Evolutionary conservation across 2,888 invertebrate genomes (phyloP), one percentile per base, ranked within the genome.

Genomic region (Leptinotarsa rubiginosa): DNA sequence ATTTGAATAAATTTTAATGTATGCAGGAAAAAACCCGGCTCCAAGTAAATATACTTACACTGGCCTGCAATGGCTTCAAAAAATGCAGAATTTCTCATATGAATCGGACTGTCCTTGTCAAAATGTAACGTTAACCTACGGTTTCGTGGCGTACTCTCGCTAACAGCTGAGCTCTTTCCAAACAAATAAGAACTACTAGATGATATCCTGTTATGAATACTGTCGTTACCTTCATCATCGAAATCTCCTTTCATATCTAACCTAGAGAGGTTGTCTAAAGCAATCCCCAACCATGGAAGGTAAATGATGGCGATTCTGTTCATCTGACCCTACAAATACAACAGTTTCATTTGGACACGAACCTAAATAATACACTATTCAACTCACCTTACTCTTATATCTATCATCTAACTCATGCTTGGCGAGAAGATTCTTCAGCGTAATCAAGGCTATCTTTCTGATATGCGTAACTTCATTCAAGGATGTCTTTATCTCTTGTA

Each of bases 401-500:
- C 98, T 91, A 86, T 96, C 95, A 87, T 99, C 98, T 84, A 96
- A 91, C 84, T 97, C 95, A 87, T 99, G 98, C 86, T 99, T 99
- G 12, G 96, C 96, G 81, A 99, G 88, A 77, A 97, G 89, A 86
- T 97, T 96, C 75, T 97, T 91, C 25, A 98, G 89, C 16, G 95
- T 93, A 52, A 90, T 89, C 75, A 99, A 90, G 0, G 97, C 96
- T 66, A 92, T 90, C 77, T 94, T 93, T 1, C 98, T 91, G 79
- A 96, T 94, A 77, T 95, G 94, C 0, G 94, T 91, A 22, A 95
- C 92, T 87, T 97, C 97, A 79, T 95, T 94, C 7, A 99, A 90
- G 0, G 97, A 94, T 70, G 93, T 92, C 85, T 94, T 94, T 10
- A 97, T 92, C 90, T 98, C 97, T 88, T 96, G 95, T 80, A 98